Evolutionary conservation across 1,140 invertebrate species (phyloP).

Genomic region (Bombus superbus): DNA sequence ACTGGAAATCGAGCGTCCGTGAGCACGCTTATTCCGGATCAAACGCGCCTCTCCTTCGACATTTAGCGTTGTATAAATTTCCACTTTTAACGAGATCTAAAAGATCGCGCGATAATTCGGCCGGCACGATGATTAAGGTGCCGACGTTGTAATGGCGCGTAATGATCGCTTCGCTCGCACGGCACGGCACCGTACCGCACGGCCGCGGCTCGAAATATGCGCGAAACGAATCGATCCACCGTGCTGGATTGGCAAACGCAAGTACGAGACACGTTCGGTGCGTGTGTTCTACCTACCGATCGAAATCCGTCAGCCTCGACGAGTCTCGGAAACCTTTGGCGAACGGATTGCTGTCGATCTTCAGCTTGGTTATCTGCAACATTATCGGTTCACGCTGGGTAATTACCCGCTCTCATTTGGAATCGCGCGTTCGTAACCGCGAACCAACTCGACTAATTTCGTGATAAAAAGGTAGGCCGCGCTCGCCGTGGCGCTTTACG

Average conservation of each 20-base stretch:
- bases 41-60: constrained; percentile 37
- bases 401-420: background rate
- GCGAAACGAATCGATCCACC: constrained; percentile 19
- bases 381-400: background rate
- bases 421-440: background rate
- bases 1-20: constrained; percentile 56
- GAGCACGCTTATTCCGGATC: constrained; percentile 32
- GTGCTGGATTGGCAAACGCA: background rate
- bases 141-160: constrained; percentile 66
- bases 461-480: constrained; percentile 7
- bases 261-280: background rate
- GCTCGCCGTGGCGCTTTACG: background rate
- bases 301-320: constrained; percentile 90
- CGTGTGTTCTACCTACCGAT: constrained; percentile 53
- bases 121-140: constrained; percentile 62
- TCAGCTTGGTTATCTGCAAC: constrained; percentile 89
- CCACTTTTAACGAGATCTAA: constrained; percentile 60
- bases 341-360: constrained; percentile 94
- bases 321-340: constrained; percentile 93
- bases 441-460: constrained; percentile 15
- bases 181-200: background rate
- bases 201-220: background rate
- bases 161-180: constrained; percentile 48
- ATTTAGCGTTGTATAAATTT: constrained; percentile 68
- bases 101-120: constrained; percentile 60